Evolutionary conservation across 2,113 vertebrate species (phyloP).

Genomic region (Esox niger): DNA sequence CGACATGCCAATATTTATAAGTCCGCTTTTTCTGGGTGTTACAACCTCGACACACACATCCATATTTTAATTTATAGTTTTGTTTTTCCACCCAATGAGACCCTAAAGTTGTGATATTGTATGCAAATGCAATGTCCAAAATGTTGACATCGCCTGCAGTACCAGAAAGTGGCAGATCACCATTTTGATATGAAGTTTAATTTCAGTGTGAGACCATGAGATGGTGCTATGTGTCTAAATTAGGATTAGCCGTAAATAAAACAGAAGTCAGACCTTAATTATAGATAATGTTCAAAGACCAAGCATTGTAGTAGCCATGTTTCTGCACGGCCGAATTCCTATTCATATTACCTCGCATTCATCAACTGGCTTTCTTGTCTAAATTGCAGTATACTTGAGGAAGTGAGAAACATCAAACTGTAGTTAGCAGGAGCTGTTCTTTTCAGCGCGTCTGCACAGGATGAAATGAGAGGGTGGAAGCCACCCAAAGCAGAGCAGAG

Average conservation of each 20-base stretch:
- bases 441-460: constrained; percentile 6
- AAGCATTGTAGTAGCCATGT: background rate
- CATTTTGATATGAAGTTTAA: constrained; percentile 28
- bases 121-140: no score
- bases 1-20: no score
- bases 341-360: background rate
- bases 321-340: no score
- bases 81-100: no score
- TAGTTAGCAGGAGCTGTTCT: constrained; percentile 41
- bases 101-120: no score
- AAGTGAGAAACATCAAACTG: constrained; percentile 36
- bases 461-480: background rate
- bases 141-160: no score
- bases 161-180: no score
- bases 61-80: no score
- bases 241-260: background rate
- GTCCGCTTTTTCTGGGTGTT: no score
- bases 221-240: constrained; percentile 66
- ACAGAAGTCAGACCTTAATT: background rate
- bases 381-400: constrained; percentile 36
- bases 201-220: constrained; percentile 63
- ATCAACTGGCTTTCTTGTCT: background rate
- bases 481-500: constrained; percentile 22
- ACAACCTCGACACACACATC: no score
- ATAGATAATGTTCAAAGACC: no score